Conservation (phyloP, 2,797 vertebrate genomes). For the Microctenopoma lineatum region DNA sequence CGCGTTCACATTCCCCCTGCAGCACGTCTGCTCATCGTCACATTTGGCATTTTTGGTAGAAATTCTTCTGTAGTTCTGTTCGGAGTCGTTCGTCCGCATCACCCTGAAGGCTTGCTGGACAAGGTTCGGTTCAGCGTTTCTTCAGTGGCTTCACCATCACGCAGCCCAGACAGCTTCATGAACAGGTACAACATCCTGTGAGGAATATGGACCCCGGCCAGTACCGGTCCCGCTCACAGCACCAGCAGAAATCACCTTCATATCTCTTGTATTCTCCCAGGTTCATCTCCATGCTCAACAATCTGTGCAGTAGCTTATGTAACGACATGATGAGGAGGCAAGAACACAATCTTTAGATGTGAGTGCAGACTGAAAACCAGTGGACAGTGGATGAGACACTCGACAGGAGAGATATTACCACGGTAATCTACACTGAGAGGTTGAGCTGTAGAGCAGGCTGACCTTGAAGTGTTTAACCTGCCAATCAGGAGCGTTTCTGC, state of each 20-base stretch:
- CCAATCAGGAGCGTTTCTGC: conserved; percentile 70
- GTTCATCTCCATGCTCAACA: conserved; percentile 51
- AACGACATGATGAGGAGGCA: conserved; percentile 49
- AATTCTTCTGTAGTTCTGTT: conserved; percentile 9
- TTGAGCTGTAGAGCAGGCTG: conserved; percentile 63
- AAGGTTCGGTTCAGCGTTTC: neutral
- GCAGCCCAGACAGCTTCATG: conserved; percentile 9
- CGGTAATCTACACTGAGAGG: conserved; percentile 72
- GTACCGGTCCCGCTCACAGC: neutral
- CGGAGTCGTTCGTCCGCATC: neutral
- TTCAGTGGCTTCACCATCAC: conserved; percentile 2
- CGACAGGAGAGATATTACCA: conserved; percentile 70
- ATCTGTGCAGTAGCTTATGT: conserved; percentile 48
- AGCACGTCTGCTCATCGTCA: conserved; percentile 65
- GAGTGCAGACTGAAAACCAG: conserved; percentile 53
- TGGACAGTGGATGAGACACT: conserved; percentile 29
- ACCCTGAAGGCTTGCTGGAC: neutral
- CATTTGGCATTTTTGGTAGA: conserved; percentile 29
- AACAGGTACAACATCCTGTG: neutral
- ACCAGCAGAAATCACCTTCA: conserved; percentile 15
- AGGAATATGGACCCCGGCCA: conserved; percentile 13
- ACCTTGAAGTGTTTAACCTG: conserved; percentile 80
- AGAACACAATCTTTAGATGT: conserved; percentile 67
- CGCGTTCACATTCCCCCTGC: conserved; percentile 68
- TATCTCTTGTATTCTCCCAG: conserved; percentile 11